Conservation (phyloP, 92 coral and sea anemone genomes). For the Bergia sp. region DNA sequence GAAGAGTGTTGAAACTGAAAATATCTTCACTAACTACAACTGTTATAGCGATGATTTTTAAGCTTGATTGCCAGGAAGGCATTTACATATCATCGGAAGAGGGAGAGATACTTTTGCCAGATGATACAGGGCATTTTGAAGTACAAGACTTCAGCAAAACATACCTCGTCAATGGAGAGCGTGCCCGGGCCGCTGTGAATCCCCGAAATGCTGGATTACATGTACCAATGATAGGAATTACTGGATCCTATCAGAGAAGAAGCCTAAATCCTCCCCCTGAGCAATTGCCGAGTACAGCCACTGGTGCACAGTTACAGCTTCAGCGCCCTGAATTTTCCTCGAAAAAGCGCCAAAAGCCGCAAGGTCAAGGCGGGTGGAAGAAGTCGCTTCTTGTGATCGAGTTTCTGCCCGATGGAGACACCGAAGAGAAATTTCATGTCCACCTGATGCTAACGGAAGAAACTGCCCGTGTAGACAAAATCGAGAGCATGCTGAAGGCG, state of each 20-base stretch:
- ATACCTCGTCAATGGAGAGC: conserved; percentile 8
- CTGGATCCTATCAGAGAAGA: background rate
- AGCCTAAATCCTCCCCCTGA: background rate
- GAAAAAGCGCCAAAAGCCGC: too few relatives aligned
- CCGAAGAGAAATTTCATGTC: too few relatives aligned
- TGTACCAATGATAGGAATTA: background rate
- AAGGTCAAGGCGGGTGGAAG: too few relatives aligned
- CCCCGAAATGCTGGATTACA: background rate
- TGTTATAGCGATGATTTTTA: conserved; percentile 30
- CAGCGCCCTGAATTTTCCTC: too few relatives aligned
- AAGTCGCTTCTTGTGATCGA: too few relatives aligned
- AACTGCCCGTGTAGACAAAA: too few relatives aligned
- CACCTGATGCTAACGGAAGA: too few relatives aligned
- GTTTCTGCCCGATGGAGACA: too few relatives aligned
- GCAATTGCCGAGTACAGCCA: background rate
- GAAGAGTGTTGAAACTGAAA: conserved; percentile 16
- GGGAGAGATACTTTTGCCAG: conserved; percentile 6
- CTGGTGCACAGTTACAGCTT: background rate
- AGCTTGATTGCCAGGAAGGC: conserved; percentile 21
- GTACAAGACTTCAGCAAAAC: background rate
- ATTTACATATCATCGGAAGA: conserved; percentile 9
- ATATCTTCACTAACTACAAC: background rate
- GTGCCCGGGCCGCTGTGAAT: background rate
- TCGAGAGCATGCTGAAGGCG: too few relatives aligned
- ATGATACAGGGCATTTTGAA: background rate